Percentiles rank a stretch among this genome's conserved stretches.
These are phyloP conservation scores for Plumapathes pennacea DNA, from an alignment of 92 coral and sea anemone genomes.

Conservation along the genomic window DNA sequence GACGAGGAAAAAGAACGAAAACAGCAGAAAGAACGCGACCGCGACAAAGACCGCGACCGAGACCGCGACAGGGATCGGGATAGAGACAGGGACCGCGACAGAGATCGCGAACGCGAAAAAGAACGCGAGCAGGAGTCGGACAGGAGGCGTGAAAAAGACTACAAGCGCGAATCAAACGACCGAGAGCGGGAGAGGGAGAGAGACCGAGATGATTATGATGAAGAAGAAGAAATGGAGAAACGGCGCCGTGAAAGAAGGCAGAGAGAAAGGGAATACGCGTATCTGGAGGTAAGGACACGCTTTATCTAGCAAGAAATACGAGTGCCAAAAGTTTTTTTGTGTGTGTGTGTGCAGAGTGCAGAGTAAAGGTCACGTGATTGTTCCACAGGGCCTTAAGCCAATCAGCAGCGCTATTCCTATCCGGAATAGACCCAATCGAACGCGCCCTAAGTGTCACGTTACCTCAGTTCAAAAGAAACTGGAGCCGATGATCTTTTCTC, in stretches of 20 bases:
- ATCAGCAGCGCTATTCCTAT: no score
- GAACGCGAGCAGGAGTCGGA: slow-evolving; percentile 48
- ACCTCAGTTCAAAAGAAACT: no score
- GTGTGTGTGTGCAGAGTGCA: no score
- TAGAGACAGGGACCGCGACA: slow-evolving; percentile 24
- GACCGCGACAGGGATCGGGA: slow-evolving; percentile 21
- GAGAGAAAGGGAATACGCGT: slow-evolving; percentile 83
- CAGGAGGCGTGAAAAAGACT: slow-evolving; percentile 65
- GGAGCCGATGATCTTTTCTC: not conserved
- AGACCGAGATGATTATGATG: slow-evolving; percentile 86
- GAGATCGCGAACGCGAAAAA: slow-evolving; percentile 49
- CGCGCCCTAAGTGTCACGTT: not conserved
- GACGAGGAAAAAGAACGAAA: slow-evolving; percentile 24
- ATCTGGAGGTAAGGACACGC: slow-evolving; percentile 64
- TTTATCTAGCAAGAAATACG: not conserved
- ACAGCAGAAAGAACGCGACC: slow-evolving; percentile 35
- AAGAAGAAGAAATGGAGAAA: slow-evolving; percentile 77
- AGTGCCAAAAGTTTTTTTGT: no score
- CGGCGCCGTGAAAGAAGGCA: slow-evolving; percentile 82
- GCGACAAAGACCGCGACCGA: slow-evolving; percentile 30
- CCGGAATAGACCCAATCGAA: no score
- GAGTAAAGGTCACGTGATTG: no score
- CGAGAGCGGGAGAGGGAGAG: slow-evolving; percentile 75
- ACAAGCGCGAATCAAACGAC: slow-evolving; percentile 74
- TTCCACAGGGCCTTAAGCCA: no score